A percentile compares a stretch with the other conserved stretches of the same genome.
Evolutionary conservation across 2,888 invertebrate genomes (phyloP).

Genomic region (Incurvaria masculella): DNA sequence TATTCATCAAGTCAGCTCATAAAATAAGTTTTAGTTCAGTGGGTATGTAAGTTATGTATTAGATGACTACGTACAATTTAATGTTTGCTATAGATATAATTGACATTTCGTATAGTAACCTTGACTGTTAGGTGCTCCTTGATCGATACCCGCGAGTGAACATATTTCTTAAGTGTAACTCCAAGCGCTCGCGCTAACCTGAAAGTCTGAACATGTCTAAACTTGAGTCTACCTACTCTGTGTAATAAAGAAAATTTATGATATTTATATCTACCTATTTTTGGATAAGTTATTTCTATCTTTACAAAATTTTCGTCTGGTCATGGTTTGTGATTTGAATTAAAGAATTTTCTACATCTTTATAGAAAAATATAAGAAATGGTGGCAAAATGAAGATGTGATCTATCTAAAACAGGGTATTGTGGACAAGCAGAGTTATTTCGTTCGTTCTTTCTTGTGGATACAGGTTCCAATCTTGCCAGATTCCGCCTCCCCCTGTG

Average conservation of each 20-base stretch:
- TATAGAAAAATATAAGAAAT: not conserved
- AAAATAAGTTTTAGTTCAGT: slow-evolving; percentile 10
- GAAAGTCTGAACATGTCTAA: not conserved
- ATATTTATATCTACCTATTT: not conserved
- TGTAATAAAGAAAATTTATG: not conserved
- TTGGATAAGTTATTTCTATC: not conserved
- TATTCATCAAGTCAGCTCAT: slow-evolving; percentile 57
- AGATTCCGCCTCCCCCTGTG: slow-evolving; percentile 22
- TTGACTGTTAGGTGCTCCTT: not conserved
- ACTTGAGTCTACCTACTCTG: not conserved
- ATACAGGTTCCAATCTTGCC: not conserved
- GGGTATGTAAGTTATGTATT: not conserved
- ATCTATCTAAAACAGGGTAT: not conserved
- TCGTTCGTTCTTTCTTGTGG: no score
- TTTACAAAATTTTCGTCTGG: not conserved
- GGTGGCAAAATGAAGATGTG: not conserved
- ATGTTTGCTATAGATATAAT: not conserved
- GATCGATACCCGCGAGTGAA: not conserved
- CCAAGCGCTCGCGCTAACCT: not conserved
- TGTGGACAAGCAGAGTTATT: not conserved
- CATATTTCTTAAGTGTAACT: not conserved
- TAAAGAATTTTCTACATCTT: not conserved
- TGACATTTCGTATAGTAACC: not conserved
- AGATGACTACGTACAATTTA: no score
- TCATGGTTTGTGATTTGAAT: not conserved